A percentile compares a stretch with the other conserved stretches of the same genome.
These are phyloP conservation scores for Paguma larvata DNA, from an alignment of 2,797 vertebrate species.

Conservation along the genomic window DNA sequence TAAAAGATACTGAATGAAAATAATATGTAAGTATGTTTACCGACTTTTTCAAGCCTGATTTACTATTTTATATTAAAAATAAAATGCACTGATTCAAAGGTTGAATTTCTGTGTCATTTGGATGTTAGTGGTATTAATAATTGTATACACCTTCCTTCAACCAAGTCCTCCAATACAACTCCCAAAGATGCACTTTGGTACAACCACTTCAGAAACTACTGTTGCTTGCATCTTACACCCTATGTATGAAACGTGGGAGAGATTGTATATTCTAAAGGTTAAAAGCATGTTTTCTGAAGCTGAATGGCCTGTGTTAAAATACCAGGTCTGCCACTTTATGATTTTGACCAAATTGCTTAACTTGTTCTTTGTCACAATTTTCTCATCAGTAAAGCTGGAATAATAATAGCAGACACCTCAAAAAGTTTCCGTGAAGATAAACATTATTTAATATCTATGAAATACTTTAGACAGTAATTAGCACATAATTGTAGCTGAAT, in stretches of 20 bases:
- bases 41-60: not conserved
- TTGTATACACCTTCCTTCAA: not conserved
- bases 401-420: not conserved
- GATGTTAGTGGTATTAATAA: not conserved
- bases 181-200: not conserved
- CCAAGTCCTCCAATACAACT: not conserved
- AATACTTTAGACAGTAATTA: not conserved
- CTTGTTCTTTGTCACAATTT: not conserved
- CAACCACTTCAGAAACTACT: not conserved
- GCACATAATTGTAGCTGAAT: not conserved
- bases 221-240: not conserved
- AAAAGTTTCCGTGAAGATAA: not conserved
- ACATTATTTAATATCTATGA: not conserved
- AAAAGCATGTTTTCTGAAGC: not conserved
- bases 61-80: not conserved
- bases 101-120: not conserved
- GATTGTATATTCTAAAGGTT: not conserved
- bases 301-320: not conserved
- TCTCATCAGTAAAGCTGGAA: not conserved
- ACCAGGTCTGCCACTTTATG: not conserved
- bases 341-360: not conserved
- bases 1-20: not conserved
- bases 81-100: not conserved
- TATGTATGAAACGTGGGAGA: not conserved
- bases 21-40: not conserved